phyloP scores from a whole-genome alignment of 2,888 invertebrate species.

The Suillia variegata region DNA sequence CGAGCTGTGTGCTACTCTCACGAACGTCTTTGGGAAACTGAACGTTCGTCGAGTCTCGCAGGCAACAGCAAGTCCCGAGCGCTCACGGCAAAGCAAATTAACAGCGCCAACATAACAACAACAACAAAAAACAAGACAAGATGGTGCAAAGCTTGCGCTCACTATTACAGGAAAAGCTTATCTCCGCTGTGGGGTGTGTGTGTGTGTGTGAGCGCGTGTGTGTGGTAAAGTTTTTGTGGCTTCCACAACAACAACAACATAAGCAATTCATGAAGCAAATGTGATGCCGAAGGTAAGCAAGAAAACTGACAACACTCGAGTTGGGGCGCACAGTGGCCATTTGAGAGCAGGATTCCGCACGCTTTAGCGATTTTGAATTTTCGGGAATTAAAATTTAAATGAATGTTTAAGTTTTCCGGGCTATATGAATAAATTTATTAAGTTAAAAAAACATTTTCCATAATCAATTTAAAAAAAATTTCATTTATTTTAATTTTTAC shows the following conservation, averaged over 20 bases:
- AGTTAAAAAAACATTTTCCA: no score
- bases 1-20: constrained; percentile 40
- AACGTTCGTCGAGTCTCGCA: constrained; percentile 30
- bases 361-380: no score
- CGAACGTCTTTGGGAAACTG: constrained; percentile 50
- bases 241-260: constrained; percentile 5
- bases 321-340: not conserved
- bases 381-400: no score
- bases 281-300: not conserved
- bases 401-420: no score
- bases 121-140: not conserved
- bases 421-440: no score
- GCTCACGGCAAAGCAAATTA: no score
- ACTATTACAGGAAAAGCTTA: not conserved
- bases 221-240: constrained; percentile 15
- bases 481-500: no score
- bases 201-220: not conserved
- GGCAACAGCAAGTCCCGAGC: constrained; percentile 23
- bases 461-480: no score
- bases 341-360: not conserved
- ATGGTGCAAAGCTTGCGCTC: not conserved
- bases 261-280: constrained; percentile 3
- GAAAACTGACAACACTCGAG: not conserved
- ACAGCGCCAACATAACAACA: no score
- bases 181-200: not conserved